Conservation (phyloP, 2,888 invertebrate species). For the Corythucha ciliata region DNA sequence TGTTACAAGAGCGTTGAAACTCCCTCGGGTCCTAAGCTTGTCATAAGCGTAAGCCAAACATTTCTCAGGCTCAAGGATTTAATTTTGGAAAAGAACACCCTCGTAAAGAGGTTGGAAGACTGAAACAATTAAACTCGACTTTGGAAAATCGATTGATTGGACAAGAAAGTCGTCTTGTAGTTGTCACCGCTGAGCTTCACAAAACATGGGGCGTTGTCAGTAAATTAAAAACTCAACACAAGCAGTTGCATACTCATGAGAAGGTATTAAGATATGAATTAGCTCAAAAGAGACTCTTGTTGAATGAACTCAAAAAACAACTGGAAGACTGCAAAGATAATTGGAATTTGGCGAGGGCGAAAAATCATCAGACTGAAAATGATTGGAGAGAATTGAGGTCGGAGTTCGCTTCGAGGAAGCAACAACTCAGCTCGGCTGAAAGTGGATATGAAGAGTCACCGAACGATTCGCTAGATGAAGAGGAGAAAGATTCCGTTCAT, state of each 20-base stretch:
- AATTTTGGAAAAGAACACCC: conserved; percentile 72
- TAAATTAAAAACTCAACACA: conserved; percentile 65
- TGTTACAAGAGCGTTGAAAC: conserved; percentile 76
- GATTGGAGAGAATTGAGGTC: conserved; percentile 71
- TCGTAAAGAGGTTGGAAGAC: conserved; percentile 72
- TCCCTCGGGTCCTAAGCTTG: conserved; percentile 62
- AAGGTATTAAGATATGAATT: conserved; percentile 79
- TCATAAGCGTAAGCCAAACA: conserved; percentile 80
- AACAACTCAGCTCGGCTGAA: conserved; percentile 50
- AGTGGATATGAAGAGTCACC: conserved; percentile 65
- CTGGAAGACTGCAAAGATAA: conserved; percentile 77
- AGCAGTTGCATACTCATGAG: conserved; percentile 79
- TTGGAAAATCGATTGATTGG: conserved; percentile 67
- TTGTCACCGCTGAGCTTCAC: conserved; percentile 69
- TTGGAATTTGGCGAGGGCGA: conserved; percentile 75
- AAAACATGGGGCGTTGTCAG: conserved; percentile 81
- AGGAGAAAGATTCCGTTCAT: conserved; percentile 38
- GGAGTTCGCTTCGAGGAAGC: conserved; percentile 71
- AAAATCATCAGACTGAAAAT: conserved; percentile 72
- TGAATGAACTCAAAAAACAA: conserved; percentile 77
- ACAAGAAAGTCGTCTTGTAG: conserved; percentile 50
- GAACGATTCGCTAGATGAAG: conserved; percentile 42
- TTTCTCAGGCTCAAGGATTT: conserved; percentile 79
- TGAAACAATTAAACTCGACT: conserved; percentile 73
- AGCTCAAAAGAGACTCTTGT: conserved; percentile 74